A percentile compares a stretch with the other conserved stretches of the same genome.
phyloP scores from a whole-genome alignment of 37 sponge, comb jelly and placozoan species.

The Cladorhizidae sp. region DNA sequence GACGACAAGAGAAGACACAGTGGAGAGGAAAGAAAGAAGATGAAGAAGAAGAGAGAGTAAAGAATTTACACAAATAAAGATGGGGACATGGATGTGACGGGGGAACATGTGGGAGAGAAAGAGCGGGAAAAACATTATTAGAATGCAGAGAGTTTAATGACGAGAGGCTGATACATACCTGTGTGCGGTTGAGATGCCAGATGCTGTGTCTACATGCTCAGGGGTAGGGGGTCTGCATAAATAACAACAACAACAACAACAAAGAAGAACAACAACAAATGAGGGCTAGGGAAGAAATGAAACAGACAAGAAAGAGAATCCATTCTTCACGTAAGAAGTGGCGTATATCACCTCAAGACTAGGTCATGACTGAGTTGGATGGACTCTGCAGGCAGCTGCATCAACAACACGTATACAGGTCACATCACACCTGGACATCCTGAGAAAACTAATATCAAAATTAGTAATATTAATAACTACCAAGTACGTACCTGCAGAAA shows the following conservation, averaged over 20 bases:
- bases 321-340: neutral
- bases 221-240: conserved; percentile 34
- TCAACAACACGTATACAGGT: neutral
- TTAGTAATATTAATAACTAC: neutral
- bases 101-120: no score
- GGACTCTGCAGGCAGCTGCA: conserved; percentile 63
- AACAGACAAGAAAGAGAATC: no score
- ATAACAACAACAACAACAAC: neutral
- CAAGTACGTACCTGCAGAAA: no score
- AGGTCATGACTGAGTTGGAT: conserved; percentile 61
- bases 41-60: no score
- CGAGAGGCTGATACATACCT: conserved; percentile 8
- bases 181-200: conserved; percentile 40
- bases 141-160: no score
- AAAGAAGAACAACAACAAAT: neutral
- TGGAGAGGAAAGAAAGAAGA: no score
- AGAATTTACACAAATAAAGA: no score
- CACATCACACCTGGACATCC: conserved; percentile 20
- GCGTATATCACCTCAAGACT: conserved; percentile 8
- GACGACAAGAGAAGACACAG: no score
- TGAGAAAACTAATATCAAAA: no score
- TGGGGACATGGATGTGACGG: no score
- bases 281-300: no score
- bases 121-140: no score
- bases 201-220: conserved; percentile 27